Percentiles rank a stretch among this genome's conserved stretches.
Evolutionary conservation across 1,140 invertebrate species (phyloP).

Genomic region (Drosophila ercepeae): DNA sequence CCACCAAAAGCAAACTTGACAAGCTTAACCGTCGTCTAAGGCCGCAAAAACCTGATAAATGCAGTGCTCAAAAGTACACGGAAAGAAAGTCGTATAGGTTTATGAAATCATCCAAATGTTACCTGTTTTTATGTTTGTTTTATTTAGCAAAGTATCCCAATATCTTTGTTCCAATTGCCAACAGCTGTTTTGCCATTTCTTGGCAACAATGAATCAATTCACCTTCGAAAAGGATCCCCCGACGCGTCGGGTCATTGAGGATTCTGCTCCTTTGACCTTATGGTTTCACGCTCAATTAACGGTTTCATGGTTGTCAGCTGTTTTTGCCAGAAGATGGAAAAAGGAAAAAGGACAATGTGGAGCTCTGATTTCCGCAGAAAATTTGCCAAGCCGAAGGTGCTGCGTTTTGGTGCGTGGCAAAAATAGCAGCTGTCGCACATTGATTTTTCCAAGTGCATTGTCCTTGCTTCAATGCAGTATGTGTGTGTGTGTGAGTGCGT

Average conservation of each 20-base stretch:
- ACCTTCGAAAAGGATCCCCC: constrained; percentile 4
- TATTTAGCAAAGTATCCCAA: neutral
- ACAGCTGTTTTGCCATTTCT: constrained; percentile 38
- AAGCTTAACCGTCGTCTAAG: constrained; percentile 56
- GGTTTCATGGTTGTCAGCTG: constrained; percentile 71
- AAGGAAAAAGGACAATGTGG: constrained; percentile 22
- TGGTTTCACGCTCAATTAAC: constrained; percentile 70
- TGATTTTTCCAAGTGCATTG: constrained; percentile 72
- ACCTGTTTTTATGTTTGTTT: neutral
- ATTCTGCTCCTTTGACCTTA: constrained; percentile 34
- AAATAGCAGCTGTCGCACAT: constrained; percentile 64
- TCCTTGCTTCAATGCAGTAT: constrained; percentile 12
- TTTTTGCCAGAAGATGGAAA: constrained; percentile 39
- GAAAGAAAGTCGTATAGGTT: too few species aligned
- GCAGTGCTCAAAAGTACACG: constrained; percentile 10
- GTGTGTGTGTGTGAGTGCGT: constrained; percentile 19
- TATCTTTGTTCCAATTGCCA: constrained; percentile 6
- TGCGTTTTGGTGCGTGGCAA: constrained; percentile 43
- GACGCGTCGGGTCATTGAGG: constrained; percentile 46
- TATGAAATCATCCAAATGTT: neutral
- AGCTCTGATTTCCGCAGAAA: constrained; percentile 48
- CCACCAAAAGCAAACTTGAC: constrained; percentile 80
- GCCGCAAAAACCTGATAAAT: constrained; percentile 41
- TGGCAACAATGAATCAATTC: constrained; percentile 14
- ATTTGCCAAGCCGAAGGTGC: constrained; percentile 48